These are phyloP conservation scores for Corythaeola cristata DNA, from an alignment of 2,113 vertebrate species.

Conservation along the genomic window DNA sequence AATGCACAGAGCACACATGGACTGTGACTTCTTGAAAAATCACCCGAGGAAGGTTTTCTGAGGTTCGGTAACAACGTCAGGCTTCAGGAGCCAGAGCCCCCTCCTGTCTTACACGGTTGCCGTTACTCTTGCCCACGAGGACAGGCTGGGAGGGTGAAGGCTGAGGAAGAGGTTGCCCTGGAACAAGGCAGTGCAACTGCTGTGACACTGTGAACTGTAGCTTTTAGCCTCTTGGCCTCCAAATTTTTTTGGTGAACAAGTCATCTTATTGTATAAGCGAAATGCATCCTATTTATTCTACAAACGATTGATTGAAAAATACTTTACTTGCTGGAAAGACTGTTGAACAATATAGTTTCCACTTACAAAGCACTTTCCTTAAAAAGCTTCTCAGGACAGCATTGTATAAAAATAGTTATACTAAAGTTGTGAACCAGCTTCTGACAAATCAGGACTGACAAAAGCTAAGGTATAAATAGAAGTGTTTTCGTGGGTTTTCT, in stretches of 20 bases:
- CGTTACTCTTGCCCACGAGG: neutral
- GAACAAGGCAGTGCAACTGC: neutral
- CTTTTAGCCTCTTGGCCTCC: conserved; percentile 40
- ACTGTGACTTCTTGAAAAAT: neutral
- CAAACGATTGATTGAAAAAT: conserved; percentile 48
- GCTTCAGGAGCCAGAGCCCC: neutral
- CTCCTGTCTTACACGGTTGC: neutral
- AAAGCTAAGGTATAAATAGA: conserved; percentile 72
- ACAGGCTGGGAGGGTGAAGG: neutral
- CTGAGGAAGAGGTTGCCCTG: neutral
- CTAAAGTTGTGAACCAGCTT: conserved; percentile 70
- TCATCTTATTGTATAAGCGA: conserved; percentile 51
- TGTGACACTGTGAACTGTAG: neutral
- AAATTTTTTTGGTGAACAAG: conserved; percentile 51
- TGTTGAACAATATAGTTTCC: conserved; percentile 65
- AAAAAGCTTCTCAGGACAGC: conserved; percentile 59
- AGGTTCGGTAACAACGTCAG: neutral
- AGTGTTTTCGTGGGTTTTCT: conserved; percentile 44
- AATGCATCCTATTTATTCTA: conserved; percentile 49
- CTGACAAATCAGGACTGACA: conserved; percentile 67
- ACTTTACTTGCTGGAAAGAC: conserved; percentile 60
- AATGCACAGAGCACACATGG: neutral
- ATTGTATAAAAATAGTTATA: conserved; percentile 70
- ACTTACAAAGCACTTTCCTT: conserved; percentile 76
- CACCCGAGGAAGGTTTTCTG: neutral